These are phyloP conservation scores for Propithecus coquereli DNA, from an alignment of 2,113 vertebrate species.

Conservation along the genomic window DNA sequence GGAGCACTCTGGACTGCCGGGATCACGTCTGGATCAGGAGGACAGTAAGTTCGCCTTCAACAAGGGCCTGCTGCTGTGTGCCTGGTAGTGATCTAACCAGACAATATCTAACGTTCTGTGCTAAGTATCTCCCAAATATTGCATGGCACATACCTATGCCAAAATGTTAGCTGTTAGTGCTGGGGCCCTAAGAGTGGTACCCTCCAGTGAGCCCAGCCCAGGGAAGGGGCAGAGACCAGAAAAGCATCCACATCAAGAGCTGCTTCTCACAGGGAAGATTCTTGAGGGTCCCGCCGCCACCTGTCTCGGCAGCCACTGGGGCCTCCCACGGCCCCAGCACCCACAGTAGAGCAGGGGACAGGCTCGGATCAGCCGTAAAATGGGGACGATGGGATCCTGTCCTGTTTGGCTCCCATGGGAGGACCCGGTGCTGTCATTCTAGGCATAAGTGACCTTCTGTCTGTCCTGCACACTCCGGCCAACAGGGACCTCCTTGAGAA, in stretches of 20 bases:
- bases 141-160: neutral
- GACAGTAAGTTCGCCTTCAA: too few relatives aligned
- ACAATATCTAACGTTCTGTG: neutral
- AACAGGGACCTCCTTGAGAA: neutral
- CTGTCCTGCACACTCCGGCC: neutral
- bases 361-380: neutral
- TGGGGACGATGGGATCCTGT: fast-evolving
- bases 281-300: neutral
- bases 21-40: neutral
- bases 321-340: neutral
- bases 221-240: neutral
- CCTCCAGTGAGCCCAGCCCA: too few relatives aligned
- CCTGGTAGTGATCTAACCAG: neutral
- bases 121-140: neutral
- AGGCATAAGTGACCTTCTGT: neutral
- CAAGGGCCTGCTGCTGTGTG: neutral
- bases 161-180: too few relatives aligned
- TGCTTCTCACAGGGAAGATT: neutral
- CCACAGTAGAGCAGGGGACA: neutral
- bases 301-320: too few relatives aligned
- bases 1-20: neutral
- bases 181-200: neutral
- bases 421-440: fast-evolving
- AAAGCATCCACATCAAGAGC: neutral
- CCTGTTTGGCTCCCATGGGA: neutral